Evolutionary conservation across 1,140 invertebrate genomes (phyloP).

Genomic region (Globodera rostochiensis): DNA sequence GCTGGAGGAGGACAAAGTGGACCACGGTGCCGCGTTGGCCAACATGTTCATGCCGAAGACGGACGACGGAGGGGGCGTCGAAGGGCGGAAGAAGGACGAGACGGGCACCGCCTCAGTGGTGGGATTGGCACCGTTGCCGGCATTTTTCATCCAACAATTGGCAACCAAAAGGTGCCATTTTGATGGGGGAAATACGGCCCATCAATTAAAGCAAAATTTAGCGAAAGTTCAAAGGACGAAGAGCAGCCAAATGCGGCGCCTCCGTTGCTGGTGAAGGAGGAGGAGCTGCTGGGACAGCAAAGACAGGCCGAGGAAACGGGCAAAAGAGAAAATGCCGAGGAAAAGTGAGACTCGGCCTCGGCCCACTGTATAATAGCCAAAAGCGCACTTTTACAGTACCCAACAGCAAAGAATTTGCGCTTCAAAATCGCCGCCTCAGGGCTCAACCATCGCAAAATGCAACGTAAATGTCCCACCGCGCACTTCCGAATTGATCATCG

Average conservation of each 20-base stretch:
- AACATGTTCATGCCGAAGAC: conserved; percentile 26
- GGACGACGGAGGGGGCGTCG: conserved; percentile 7
- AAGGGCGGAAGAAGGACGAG: background rate
- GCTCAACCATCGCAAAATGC: background rate
- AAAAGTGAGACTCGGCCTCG: background rate
- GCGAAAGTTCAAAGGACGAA: background rate
- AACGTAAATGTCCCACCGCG: background rate
- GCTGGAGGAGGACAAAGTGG: conserved; percentile 1
- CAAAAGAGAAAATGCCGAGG: background rate
- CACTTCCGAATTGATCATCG: conserved; percentile 3
- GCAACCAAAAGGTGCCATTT: conserved; percentile 7
- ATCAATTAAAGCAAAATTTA: background rate
- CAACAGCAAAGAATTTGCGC: background rate
- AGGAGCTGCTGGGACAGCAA: background rate
- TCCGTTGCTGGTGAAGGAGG: conserved; percentile 4
- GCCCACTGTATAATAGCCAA: background rate
- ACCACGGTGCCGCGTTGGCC: conserved; percentile 20
- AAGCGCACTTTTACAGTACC: background rate
- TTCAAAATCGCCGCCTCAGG: background rate
- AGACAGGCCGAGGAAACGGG: background rate
- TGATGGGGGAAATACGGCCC: background rate
- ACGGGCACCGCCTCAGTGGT: background rate
- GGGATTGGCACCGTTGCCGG: conserved; percentile 14
- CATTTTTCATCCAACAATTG: conserved; percentile 29
- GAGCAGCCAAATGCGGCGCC: background rate